Percentiles rank a stretch among this genome's conserved stretches.
Evolutionary conservation across 2,888 invertebrate species (phyloP).

Genomic region (Alentia gelatinosa): DNA sequence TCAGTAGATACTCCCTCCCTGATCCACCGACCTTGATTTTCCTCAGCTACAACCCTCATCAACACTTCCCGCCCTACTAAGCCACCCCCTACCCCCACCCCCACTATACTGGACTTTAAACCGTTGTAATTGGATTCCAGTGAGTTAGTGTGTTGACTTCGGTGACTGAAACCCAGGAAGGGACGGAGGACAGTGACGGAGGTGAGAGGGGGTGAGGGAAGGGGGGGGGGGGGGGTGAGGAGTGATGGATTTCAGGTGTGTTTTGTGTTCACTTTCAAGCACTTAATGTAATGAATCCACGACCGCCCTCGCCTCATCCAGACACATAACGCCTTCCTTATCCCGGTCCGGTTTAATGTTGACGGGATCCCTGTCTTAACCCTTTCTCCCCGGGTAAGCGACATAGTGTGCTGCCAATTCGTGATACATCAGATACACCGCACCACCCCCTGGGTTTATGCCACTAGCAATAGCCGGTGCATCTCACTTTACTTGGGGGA

Average conservation of each 20-base stretch:
- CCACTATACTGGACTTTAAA: background rate
- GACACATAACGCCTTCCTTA: background rate
- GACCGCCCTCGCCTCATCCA: background rate
- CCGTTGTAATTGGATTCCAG: background rate
- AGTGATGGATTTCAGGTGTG: conserved; percentile 15
- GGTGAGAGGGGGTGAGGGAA: background rate
- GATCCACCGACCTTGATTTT: no score
- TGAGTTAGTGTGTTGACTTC: background rate
- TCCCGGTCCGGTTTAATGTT: no score
- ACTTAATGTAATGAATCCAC: background rate
- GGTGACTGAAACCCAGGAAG: no score
- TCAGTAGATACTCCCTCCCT: no score
- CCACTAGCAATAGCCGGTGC: background rate
- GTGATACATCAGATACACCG: no score
- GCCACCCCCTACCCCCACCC: background rate
- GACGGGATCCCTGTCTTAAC: no score
- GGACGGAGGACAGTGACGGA: background rate
- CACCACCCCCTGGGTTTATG: background rate
- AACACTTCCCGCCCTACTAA: no score
- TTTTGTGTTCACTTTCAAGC: background rate
- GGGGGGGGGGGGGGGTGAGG: background rate
- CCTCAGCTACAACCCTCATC: no score
- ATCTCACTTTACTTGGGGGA: background rate
- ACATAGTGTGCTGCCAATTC: no score
- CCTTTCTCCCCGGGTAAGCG: no score